phyloP scores from a whole-genome alignment of 2,888 invertebrate genomes.

The Bellardia pandia region DNA sequence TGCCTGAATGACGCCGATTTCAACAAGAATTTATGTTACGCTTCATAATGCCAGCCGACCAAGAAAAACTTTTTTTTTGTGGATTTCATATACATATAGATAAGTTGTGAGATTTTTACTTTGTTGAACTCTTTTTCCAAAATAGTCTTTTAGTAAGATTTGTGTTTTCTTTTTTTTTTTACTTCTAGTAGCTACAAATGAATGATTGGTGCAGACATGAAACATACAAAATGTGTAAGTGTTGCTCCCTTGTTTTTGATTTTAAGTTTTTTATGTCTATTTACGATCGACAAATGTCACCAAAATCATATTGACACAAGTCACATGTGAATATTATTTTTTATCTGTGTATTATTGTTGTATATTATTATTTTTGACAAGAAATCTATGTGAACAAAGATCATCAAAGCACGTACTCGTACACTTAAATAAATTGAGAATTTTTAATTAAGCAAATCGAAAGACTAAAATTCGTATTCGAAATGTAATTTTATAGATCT shows the following conservation, averaged over 20 bases:
- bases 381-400: background rate
- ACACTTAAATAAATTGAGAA: background rate
- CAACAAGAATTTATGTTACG: constrained; percentile 68
- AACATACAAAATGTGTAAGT: constrained; percentile 2
- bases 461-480: no score
- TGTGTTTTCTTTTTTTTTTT: background rate
- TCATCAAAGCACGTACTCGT: background rate
- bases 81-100: constrained; percentile 27
- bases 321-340: constrained; percentile 50
- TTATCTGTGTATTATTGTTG: background rate
- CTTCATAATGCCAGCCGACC: constrained; percentile 57
- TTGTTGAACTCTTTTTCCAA: constrained; percentile 1
- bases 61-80: constrained; percentile 25
- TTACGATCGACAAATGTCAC: constrained; percentile 75
- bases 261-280: constrained; percentile 53
- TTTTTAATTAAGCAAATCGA: no score
- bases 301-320: constrained; percentile 74
- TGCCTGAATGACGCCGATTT: constrained; percentile 71
- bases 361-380: background rate
- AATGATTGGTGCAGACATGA: background rate
- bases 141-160: background rate
- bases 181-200: constrained; percentile 39
- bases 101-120: background rate
- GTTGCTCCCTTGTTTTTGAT: constrained; percentile 23
- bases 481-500: no score